Conservation (phyloP, 1,140 invertebrate genomes). For the Teleopsis dalmanni region DNA sequence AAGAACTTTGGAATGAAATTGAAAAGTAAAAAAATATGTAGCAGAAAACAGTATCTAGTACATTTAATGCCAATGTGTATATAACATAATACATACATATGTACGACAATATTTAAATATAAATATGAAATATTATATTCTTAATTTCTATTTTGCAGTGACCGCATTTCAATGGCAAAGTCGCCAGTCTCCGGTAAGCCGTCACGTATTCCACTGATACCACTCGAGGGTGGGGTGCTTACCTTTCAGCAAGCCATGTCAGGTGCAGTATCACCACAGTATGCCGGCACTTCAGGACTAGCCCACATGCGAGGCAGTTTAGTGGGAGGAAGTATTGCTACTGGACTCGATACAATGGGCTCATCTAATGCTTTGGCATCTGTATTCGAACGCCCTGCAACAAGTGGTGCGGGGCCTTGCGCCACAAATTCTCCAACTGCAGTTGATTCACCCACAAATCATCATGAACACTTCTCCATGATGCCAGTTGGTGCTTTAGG, state of each 20-base stretch:
- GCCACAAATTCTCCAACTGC: not conserved
- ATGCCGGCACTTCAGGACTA: constrained; percentile 16
- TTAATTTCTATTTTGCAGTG: constrained; percentile 19
- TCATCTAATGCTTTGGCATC: constrained; percentile 23
- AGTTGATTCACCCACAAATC: constrained; percentile 18
- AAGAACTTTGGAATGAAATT: not conserved
- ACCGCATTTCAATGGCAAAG: constrained; percentile 26
- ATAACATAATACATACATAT: not conserved
- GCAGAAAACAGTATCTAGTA: not conserved
- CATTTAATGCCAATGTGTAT: not conserved
- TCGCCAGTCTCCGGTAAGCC: constrained; percentile 19
- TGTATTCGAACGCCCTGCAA: constrained; percentile 19
- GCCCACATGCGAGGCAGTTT: not conserved
- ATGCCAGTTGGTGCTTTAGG: constrained; percentile 22
- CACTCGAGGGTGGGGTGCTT: constrained; percentile 21
- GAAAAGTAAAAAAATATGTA: not conserved
- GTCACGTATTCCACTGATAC: constrained; percentile 11
- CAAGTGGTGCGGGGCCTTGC: constrained; percentile 22
- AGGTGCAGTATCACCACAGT: constrained; percentile 40
- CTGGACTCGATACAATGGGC: constrained; percentile 10
- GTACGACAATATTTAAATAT: not conserved
- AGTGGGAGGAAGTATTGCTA: constrained; percentile 4
- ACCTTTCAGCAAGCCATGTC: constrained; percentile 41
- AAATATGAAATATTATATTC: not conserved
- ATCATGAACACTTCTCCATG: constrained; percentile 14